Conservation (phyloP, 2,797 vertebrate species). For the Myotis myotis region DNA sequence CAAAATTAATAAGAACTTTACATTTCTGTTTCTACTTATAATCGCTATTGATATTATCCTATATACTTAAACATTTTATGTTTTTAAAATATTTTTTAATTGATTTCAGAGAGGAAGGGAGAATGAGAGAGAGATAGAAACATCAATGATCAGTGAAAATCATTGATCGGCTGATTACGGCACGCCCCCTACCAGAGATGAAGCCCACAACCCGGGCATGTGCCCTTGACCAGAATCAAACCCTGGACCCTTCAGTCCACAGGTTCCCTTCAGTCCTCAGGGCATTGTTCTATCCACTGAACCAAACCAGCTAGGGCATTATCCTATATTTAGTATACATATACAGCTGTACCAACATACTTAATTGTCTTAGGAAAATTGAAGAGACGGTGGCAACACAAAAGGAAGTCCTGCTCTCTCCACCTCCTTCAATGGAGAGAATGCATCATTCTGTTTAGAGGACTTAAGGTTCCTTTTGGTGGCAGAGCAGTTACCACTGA, state of each 20-base stretch:
- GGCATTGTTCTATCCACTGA: too few relatives aligned
- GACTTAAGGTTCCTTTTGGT: background rate
- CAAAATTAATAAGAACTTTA: constrained; percentile 1
- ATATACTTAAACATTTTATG: background rate
- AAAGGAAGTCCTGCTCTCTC: background rate
- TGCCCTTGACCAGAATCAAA: too few relatives aligned
- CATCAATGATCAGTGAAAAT: too few relatives aligned
- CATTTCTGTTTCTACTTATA: background rate
- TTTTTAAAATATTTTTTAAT: background rate
- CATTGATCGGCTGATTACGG: too few relatives aligned
- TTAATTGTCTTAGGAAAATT: background rate
- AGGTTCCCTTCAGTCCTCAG: too few relatives aligned
- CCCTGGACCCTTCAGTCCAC: too few relatives aligned
- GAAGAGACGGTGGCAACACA: background rate
- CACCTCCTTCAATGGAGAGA: background rate
- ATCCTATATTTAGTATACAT: background rate
- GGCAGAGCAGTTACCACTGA: background rate
- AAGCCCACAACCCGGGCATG: too few relatives aligned
- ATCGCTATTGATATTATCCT: background rate
- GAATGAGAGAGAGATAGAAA: too few relatives aligned
- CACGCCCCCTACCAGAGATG: too few relatives aligned
- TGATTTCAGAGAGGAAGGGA: too few relatives aligned
- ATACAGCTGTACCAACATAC: background rate
- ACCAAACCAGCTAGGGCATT: too few relatives aligned
- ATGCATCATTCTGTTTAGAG: background rate